These are phyloP conservation scores for Anhinga anhinga DNA, from an alignment of 2,113 vertebrate species.

Conservation along the genomic window DNA sequence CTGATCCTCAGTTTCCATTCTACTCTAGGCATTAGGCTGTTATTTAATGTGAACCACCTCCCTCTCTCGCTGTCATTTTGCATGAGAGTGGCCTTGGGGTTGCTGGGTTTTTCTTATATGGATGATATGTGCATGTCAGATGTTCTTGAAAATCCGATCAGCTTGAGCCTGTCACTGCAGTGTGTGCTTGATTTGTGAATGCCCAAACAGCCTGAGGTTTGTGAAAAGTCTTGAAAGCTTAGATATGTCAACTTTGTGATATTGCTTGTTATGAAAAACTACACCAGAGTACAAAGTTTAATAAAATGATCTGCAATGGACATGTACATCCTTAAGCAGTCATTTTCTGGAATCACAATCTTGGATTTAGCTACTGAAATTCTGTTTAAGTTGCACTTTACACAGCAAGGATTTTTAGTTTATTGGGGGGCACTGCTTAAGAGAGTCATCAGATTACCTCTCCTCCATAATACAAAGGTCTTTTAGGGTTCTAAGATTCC, in stretches of 20 bases:
- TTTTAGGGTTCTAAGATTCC: background rate
- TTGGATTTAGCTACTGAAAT: background rate
- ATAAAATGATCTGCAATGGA: background rate
- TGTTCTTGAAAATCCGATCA: background rate
- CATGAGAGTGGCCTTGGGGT: background rate
- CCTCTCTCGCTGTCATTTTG: background rate
- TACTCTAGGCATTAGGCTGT: background rate
- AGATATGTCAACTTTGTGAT: background rate
- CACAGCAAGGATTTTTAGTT: fast-evolving
- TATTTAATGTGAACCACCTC: background rate
- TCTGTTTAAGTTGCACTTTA: background rate
- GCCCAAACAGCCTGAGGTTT: background rate
- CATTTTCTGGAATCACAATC: background rate
- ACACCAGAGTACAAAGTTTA: background rate
- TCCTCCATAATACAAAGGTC: background rate
- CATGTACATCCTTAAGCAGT: background rate
- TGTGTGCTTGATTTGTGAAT: background rate
- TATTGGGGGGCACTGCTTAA: background rate
- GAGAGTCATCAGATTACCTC: background rate
- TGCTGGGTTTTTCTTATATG: background rate
- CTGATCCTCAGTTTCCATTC: background rate
- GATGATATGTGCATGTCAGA: background rate
- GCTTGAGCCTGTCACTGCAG: background rate
- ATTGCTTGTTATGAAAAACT: background rate
- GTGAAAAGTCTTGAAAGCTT: background rate